A percentile compares a stretch with the other conserved stretches of the same genome.
phyloP scores from a whole-genome alignment of 2,113 vertebrate genomes.

The Rhineura floridana region DNA sequence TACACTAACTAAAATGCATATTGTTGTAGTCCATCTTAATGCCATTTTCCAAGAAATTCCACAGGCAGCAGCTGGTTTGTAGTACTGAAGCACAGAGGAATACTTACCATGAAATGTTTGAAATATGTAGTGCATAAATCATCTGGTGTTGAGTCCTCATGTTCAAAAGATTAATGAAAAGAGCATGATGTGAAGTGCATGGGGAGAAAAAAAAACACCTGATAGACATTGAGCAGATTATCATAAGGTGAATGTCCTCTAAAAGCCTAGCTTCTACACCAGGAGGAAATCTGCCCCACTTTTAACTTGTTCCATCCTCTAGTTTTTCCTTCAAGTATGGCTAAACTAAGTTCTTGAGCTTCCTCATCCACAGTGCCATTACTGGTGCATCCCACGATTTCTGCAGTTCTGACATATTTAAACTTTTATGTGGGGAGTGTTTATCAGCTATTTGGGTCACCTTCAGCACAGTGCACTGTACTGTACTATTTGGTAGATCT shows the following conservation, averaged over 20 bases:
- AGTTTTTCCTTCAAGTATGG: not conserved
- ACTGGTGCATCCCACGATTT: not conserved
- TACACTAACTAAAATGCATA: not conserved
- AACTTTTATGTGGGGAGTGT: not conserved
- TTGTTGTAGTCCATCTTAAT: not conserved
- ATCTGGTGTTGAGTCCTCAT: not conserved
- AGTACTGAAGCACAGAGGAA: not conserved
- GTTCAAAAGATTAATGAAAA: not conserved
- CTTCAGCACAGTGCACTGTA: too few relatives aligned
- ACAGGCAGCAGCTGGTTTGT: not conserved
- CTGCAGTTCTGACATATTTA: not conserved
- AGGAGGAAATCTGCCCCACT: not conserved
- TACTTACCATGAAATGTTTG: not conserved
- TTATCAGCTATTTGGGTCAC: too few relatives aligned
- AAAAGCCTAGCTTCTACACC: not conserved
- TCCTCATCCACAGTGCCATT: not conserved
- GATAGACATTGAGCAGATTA: not conserved
- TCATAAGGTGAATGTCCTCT: not conserved
- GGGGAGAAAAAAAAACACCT: too few relatives aligned
- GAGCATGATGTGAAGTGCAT: not conserved
- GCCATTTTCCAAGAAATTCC: not conserved
- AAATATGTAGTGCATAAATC: not conserved
- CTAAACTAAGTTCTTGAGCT: not conserved
- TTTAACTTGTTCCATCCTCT: too few relatives aligned
- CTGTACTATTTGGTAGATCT: too few relatives aligned